Evolutionary conservation across 2,888 invertebrate genomes (phyloP), one percentile per base, ranked within the genome.

Genomic region (Frankliniella fusca): DNA sequence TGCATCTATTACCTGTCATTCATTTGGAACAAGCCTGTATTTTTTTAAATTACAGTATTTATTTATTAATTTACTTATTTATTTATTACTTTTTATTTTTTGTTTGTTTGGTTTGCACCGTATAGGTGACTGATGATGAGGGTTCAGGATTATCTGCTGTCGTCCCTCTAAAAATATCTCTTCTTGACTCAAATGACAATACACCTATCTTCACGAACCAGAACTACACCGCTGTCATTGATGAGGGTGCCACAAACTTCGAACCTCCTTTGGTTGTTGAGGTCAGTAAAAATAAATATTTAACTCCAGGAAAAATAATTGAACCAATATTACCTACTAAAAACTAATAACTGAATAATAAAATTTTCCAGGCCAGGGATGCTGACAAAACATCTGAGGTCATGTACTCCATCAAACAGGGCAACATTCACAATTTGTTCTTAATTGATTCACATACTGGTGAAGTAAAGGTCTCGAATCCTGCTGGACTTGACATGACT

Each of bases 141-240:
- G 96, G 96, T 0, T 90, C 91, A 27, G 96, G 95, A 0, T 94
- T 94, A 86, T 93, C 92, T 79, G 92, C 94, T 0, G 93, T 94
- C 49, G 94, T 95, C 0, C 93, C 95, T 0, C 89, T 97, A 3
- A 93, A 94, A 85, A 93, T 97, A 82, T 91, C 93, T 0, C 90
- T 97, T 0, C 91, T 91, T 0, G 97, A 97, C 87, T 93, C 94
- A 83, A 97, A 97, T 87, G 97, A 97, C 88, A 97, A 96, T 87
- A 92, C 95, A 0, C 97, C 97, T 0, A 90, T 92, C 23, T 98
- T 98, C 88, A 90, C 91, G 70, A 93, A 94, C 83, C 90, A 92
- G 0, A 90, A 93, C 80, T 97, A 97, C 88, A 92, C 92, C 48
- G 94, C 94, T 0, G 93, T 94, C 12, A 93, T 97, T 18, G 95